phyloP scores from a whole-genome alignment of 2,113 vertebrate species.

The Chloroceryle aenea region DNA sequence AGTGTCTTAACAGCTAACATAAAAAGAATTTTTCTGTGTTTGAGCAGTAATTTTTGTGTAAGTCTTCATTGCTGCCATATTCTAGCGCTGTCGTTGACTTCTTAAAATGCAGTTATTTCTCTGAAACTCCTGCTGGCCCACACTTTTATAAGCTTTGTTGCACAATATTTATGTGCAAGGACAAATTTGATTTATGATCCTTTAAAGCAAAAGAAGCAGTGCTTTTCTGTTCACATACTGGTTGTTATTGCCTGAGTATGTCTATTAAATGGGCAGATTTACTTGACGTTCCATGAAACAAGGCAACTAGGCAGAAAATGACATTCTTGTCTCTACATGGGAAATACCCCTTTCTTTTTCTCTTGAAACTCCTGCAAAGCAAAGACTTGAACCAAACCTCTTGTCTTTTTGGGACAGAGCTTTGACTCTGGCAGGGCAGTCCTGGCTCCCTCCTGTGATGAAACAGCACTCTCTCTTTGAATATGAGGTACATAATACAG shows the following conservation, averaged over 20 bases:
- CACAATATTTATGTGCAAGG: neutral
- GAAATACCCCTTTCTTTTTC: neutral
- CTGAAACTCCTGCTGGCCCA: neutral
- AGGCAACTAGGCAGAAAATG: slow-evolving; percentile 10
- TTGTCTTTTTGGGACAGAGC: neutral
- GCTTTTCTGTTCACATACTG: neutral
- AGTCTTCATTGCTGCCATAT: neutral
- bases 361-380: neutral
- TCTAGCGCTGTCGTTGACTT: neutral
- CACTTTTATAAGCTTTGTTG: neutral
- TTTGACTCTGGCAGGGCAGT: neutral
- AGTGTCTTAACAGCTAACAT: neutral
- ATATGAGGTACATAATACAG: neutral
- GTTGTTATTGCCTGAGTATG: neutral
- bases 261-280: neutral
- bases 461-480: neutral
- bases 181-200: neutral
- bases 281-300: neutral
- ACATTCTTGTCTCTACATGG: neutral
- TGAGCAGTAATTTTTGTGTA: neutral
- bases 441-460: neutral
- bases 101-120: neutral
- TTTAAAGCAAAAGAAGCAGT: neutral
- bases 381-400: neutral
- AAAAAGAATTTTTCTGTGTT: neutral